Conservation (phyloP, 2,888 invertebrate genomes). For the Athalia cordata region DNA sequence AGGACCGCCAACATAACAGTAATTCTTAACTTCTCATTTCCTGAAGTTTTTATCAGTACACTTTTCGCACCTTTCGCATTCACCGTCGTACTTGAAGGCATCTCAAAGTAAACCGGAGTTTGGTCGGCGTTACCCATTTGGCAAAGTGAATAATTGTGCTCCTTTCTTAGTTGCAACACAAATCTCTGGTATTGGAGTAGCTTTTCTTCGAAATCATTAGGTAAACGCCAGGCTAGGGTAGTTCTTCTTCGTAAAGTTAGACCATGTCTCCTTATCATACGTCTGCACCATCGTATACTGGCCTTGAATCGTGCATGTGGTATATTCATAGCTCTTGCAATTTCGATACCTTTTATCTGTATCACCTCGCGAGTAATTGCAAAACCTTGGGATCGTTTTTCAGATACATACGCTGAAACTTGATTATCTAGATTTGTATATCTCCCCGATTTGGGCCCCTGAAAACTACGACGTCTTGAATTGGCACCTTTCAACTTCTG, state of each 20-base stretch:
- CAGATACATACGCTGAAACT: too few species aligned
- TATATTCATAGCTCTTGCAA: background rate
- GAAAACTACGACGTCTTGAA: too few species aligned
- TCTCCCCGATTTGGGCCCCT: too few species aligned
- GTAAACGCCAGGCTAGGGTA: constrained; percentile 29
- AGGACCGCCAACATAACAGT: constrained; percentile 45
- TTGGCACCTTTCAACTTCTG: too few species aligned
- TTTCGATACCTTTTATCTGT: too few species aligned
- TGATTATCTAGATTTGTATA: too few species aligned
- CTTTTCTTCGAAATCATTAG: constrained; percentile 42
- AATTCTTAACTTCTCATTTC: constrained; percentile 39
- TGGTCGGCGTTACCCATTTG: constrained; percentile 48
- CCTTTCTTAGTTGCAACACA: constrained; percentile 36
- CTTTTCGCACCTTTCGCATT: constrained; percentile 43
- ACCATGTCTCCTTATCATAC: constrained; percentile 19
- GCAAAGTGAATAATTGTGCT: constrained; percentile 26
- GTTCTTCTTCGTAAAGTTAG: constrained; percentile 32
- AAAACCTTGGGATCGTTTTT: too few species aligned
- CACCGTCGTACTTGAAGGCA: constrained; percentile 46
- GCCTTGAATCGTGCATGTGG: constrained; percentile 6
- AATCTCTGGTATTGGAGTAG: constrained; percentile 40
- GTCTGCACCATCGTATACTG: constrained; percentile 19
- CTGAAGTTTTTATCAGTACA: constrained; percentile 32
- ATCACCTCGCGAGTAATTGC: too few species aligned
- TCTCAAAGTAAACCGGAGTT: constrained; percentile 33